Evolutionary conservation across 2,888 invertebrate species (phyloP), one percentile per base, ranked within the genome.

Genomic region (Tricholauxania praeusta): DNA sequence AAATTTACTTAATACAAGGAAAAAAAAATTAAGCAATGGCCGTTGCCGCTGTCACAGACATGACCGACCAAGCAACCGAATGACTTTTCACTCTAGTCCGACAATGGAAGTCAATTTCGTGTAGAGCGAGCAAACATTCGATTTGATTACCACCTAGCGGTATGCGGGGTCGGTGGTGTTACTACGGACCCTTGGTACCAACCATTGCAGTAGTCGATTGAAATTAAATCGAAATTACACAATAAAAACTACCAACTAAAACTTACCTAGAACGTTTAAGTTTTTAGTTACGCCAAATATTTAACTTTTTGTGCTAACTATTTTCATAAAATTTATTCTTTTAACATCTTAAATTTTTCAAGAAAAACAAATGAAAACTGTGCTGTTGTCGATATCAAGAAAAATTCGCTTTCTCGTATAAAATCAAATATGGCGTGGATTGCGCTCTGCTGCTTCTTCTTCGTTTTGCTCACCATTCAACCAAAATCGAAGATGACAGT

Each of bases 371-470:
- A 55, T 55, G 14, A 78, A 80, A 79, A 79, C 78, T 78, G 72
- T 75, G 75, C 80, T 78, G 76, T 78, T 75, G 79, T 76, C 71
- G 51, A 60, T 19, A 71, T 48, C 39, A 10, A 39, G 53, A 66
- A 77, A 79, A 78, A 75, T 73, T 73, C 55, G 64, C 71, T 75
- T 74, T 73, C 71, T 74, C 49, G 76, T 72, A 74, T 73, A 76
- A 80, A 85, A 85, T 85, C 78, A 85, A 85, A 85, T 84, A 85
- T 85, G 85, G 85, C 85, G 85, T 84, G 79, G 76, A 80, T 52
- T 70, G 47, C 53, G 70, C 63, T 70, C 48, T 66, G 48, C n/a
- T 57, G 6, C 63, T 70, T 70, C 55, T 63, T 70, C 17, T 52
- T 63, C 12, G 12, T 32, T 52, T 53, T 39, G n/a, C 59, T 69